Percentiles rank a stretch among this genome's conserved stretches.
These are phyloP conservation scores for Bombus pyrosoma DNA, from an alignment of 1,140 invertebrate species.

Conservation along the genomic window DNA sequence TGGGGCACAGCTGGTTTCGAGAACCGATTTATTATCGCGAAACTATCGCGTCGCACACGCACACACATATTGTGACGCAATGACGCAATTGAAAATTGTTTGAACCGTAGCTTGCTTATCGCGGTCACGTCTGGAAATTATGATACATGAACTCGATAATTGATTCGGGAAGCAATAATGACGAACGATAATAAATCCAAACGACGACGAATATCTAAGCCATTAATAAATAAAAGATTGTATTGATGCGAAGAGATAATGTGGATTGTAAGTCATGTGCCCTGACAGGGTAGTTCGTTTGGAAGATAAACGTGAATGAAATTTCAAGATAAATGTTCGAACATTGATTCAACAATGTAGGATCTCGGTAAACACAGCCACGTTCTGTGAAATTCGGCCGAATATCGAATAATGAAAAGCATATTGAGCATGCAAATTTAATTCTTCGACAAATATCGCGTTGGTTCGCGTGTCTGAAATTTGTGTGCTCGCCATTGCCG, in stretches of 20 bases:
- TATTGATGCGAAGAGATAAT: not conserved
- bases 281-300: too few species aligned
- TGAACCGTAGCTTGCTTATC: not conserved
- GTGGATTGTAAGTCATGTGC: too few species aligned
- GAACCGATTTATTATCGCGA: constrained; percentile 46
- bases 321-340: not conserved
- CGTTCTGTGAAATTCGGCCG: not conserved
- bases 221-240: too few species aligned
- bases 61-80: constrained; percentile 26
- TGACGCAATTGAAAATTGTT: constrained; percentile 7
- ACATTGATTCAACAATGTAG: not conserved
- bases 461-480: not conserved
- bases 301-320: too few species aligned
- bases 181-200: not conserved
- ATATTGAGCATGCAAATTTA: constrained; percentile 17
- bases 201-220: too few species aligned
- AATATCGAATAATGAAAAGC: constrained; percentile 23
- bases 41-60: constrained; percentile 3
- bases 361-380: not conserved
- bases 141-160: not conserved
- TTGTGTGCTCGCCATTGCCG: not conserved
- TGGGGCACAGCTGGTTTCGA: constrained; percentile 51
- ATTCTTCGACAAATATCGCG: constrained; percentile 15
- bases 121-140: not conserved
- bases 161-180: not conserved